Percentiles rank a stretch among this genome's conserved stretches.
phyloP scores from a whole-genome alignment of 2,113 vertebrate genomes.

The Pygoscelis adeliae region DNA sequence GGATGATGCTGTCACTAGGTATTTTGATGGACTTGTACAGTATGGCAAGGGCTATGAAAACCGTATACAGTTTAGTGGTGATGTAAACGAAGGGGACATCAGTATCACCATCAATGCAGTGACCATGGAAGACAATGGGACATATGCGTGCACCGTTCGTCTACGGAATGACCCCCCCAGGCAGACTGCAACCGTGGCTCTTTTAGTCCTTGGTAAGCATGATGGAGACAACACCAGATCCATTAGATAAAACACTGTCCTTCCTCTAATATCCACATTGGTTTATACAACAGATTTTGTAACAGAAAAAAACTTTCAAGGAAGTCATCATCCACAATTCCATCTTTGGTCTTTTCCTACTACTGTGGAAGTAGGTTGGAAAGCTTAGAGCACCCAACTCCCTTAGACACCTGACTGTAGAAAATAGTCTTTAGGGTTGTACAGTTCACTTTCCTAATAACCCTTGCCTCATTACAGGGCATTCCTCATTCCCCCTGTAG shows the following conservation, averaged over 20 bases:
- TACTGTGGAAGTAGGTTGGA: background rate
- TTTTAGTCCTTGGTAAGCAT: conserved; percentile 86
- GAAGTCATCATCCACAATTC: background rate
- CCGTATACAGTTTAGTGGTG: conserved; percentile 41
- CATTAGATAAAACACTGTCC: background rate
- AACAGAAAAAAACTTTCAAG: background rate
- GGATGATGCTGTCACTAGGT: conserved; percentile 62
- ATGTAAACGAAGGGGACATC: background rate
- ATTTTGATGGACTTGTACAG: background rate
- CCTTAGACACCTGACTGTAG: background rate
- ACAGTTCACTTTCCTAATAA: background rate
- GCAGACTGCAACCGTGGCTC: conserved; percentile 22
- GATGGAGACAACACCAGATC: background rate
- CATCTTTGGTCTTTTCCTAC: background rate
- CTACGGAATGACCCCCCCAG: conserved; percentile 61
- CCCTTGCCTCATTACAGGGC: background rate
- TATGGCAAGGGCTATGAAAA: conserved; percentile 62
- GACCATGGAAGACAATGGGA: conserved; percentile 83
- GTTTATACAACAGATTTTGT: background rate
- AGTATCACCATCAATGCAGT: conserved; percentile 70
- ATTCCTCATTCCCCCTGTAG: background rate
- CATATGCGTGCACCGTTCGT: conserved; percentile 74
- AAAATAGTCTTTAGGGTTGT: background rate
- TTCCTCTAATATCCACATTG: fast-evolving
- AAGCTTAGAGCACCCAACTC: background rate